Conservation (phyloP, 2,888 invertebrate genomes). For the Heteromyza rotundicornis region DNA sequence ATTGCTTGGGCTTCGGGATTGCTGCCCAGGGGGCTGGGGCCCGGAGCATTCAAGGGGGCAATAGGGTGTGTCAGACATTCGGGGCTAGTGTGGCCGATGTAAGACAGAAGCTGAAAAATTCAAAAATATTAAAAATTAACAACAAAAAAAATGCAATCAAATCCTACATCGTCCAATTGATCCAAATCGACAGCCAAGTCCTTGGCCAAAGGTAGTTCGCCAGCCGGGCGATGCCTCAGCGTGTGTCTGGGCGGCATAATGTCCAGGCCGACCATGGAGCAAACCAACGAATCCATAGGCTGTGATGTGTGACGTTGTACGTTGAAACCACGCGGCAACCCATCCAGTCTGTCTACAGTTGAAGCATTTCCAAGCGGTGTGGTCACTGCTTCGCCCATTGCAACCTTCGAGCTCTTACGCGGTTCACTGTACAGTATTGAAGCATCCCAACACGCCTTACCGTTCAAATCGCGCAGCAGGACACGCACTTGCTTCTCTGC, state of each 20-base stretch:
- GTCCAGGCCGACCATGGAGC: constrained; percentile 62
- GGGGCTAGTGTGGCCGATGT: constrained; percentile 90
- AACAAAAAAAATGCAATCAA: too few relatives aligned
- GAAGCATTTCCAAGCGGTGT: neutral
- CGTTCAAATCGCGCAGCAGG: constrained; percentile 86
- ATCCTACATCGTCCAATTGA: constrained; percentile 87
- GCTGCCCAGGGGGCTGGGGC: constrained; percentile 74
- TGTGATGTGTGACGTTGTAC: constrained; percentile 33
- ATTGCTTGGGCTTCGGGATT: constrained; percentile 86
- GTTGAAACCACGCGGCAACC: constrained; percentile 28
- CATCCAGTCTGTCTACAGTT: neutral
- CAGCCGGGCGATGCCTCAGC: constrained; percentile 74
- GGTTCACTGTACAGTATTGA: constrained; percentile 86
- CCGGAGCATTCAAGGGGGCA: constrained; percentile 79
- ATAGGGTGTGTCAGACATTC: constrained; percentile 76
- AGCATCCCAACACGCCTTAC: constrained; percentile 96
- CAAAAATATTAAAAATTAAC: constrained; percentile 8
- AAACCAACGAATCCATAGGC: constrained; percentile 48
- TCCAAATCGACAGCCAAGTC: constrained; percentile 87
- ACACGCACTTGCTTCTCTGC: constrained; percentile 86
- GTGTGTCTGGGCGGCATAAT: constrained; percentile 72
- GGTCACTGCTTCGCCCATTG: constrained; percentile 12
- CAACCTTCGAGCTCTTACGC: constrained; percentile 32
- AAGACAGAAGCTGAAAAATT: constrained; percentile 75
- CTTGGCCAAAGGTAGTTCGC: constrained; percentile 79